Conservation (phyloP, 2,888 invertebrate genomes). For the Rhamphomyia laevipes region DNA sequence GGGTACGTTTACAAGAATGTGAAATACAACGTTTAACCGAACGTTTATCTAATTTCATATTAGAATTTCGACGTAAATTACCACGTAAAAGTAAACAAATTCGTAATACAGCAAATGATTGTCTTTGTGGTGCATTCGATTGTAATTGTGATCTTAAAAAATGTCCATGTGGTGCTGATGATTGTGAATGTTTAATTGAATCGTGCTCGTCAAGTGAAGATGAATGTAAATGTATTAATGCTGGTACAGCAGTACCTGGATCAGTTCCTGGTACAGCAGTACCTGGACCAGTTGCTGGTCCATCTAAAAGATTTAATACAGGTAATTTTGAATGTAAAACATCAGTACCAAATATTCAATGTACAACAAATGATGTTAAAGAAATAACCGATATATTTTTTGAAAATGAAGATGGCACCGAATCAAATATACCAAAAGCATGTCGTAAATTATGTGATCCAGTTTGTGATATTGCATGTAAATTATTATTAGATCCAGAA, state of each 20-base stretch:
- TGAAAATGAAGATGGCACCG: too few species aligned
- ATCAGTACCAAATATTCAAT: conserved; percentile 17
- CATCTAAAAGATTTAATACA: conserved; percentile 24
- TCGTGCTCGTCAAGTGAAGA: background rate
- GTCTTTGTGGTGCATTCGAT: background rate
- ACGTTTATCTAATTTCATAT: background rate
- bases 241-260: too few species aligned
- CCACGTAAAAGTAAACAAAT: background rate
- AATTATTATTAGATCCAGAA: conserved; percentile 23
- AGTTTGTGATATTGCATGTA: conserved; percentile 26
- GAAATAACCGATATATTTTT: too few species aligned
- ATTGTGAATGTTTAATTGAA: background rate
- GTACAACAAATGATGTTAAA: conserved; percentile 24
- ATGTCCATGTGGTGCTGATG: background rate
- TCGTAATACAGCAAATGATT: background rate
- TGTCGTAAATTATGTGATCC: conserved; percentile 20
- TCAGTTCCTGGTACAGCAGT: conserved; percentile 20
- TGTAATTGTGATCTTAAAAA: background rate
- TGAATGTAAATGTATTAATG: too few species aligned
- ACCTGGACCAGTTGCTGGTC: conserved; percentile 17
- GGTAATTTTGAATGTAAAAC: conserved; percentile 18
- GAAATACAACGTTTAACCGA: background rate
- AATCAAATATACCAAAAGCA: background rate
- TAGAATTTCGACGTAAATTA: background rate
- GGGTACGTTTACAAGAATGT: background rate